Percentiles rank a stretch among this genome's conserved stretches.
These are phyloP conservation scores for Sisor rabdophorus DNA, from an alignment of 2,113 vertebrate genomes.

Conservation along the genomic window DNA sequence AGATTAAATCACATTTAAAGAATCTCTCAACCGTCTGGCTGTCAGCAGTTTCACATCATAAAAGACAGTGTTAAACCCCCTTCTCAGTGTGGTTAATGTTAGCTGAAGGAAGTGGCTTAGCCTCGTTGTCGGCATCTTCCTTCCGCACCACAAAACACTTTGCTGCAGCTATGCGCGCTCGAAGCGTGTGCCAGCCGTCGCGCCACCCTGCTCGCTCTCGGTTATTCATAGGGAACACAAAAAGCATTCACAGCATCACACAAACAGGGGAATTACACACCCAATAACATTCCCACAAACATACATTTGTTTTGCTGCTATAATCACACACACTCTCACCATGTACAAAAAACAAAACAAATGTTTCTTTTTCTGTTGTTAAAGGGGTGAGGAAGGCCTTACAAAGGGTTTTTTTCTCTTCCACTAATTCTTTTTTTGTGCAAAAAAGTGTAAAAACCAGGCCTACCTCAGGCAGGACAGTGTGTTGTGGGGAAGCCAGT, in stretches of 20 bases:
- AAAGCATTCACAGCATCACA: conserved; percentile 48
- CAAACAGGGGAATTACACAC: conserved; percentile 33
- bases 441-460: conserved; percentile 43
- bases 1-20: neutral
- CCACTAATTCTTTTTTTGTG: neutral
- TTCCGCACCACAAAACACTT: conserved; percentile 14
- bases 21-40: conserved; percentile 3
- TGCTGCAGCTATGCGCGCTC: conserved; percentile 8
- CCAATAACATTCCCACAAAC: conserved; percentile 47
- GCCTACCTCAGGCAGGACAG: conserved; percentile 47
- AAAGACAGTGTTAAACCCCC: conserved; percentile 12
- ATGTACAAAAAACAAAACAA: neutral
- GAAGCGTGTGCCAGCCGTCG: neutral
- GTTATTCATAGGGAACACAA: conserved; percentile 21
- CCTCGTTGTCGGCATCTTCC: conserved; percentile 9
- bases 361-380: neutral
- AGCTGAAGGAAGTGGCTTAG: conserved; percentile 52
- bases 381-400: conserved; percentile 8
- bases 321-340: conserved; percentile 15
- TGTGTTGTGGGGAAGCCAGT: conserved; percentile 26
- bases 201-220: neutral
- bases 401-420: neutral
- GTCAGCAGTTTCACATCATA: conserved; percentile 13
- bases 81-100: conserved; percentile 5
- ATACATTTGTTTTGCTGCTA: conserved; percentile 35